These are phyloP conservation scores for Cybosia mesomella DNA, from an alignment of 2,888 invertebrate species.

Conservation along the genomic window DNA sequence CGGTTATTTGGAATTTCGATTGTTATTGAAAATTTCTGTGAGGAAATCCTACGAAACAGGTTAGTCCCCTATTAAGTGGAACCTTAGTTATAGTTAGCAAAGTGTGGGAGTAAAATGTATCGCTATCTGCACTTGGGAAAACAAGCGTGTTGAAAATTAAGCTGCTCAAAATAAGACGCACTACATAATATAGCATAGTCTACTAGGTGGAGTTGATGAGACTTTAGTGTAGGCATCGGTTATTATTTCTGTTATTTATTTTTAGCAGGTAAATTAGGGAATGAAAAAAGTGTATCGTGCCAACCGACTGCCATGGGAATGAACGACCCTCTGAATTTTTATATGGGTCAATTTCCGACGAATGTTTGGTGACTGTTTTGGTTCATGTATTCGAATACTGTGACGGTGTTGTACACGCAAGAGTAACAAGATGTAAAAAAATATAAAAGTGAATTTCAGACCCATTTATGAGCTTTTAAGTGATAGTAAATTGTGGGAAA, in stretches of 20 bases:
- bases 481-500: not conserved
- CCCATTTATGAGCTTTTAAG: not conserved
- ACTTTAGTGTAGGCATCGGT: not conserved
- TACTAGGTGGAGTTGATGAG: not conserved
- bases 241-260: too few relatives aligned
- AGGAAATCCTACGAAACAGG: not conserved
- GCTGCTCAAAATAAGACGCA: too few relatives aligned
- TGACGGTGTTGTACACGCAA: not conserved
- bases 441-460: not conserved
- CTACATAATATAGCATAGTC: too few relatives aligned
- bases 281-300: not conserved
- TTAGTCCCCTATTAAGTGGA: not conserved
- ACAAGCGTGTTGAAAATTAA: too few relatives aligned
- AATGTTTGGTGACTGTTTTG: constrained; percentile 14
- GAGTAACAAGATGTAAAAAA: not conserved
- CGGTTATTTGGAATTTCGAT: not conserved
- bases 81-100: too few relatives aligned
- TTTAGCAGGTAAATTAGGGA: too few relatives aligned
- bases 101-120: too few relatives aligned
- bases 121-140: too few relatives aligned
- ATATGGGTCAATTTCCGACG: constrained; percentile 11
- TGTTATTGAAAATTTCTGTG: not conserved
- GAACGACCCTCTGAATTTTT: constrained; percentile 10
- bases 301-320: constrained; percentile 23
- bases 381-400: constrained; percentile 29